phyloP scores from a whole-genome alignment of 2,797 vertebrate genomes.

The Sebastes vulpes region DNA sequence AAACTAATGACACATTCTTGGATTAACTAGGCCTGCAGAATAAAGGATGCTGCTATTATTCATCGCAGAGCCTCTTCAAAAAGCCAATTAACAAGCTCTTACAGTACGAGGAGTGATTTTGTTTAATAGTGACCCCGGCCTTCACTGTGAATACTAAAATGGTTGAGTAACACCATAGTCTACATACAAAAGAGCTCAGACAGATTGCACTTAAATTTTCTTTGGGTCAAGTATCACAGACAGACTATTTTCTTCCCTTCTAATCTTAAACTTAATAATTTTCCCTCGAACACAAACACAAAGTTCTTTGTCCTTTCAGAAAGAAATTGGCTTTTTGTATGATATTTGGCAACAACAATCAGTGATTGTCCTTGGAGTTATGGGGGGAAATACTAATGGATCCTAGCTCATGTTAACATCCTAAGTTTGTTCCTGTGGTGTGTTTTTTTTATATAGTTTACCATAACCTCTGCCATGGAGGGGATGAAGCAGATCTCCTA shows the following conservation, averaged over 20 bases:
- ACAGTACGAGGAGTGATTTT: slow-evolving; percentile 46
- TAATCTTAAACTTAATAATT: not conserved
- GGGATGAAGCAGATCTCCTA: slow-evolving; percentile 31
- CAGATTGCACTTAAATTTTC: not conserved
- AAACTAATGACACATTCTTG: slow-evolving; percentile 56
- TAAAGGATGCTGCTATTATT: slow-evolving; percentile 49
- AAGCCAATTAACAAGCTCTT: slow-evolving; percentile 63
- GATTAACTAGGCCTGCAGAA: slow-evolving; percentile 46
- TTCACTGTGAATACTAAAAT: slow-evolving; percentile 43
- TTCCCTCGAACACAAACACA: not conserved
- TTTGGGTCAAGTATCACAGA: not conserved
- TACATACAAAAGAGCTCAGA: not conserved
- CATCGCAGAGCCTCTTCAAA: slow-evolving; percentile 54
- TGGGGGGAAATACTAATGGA: not conserved
- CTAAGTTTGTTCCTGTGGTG: not conserved
- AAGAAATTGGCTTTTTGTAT: not conserved
- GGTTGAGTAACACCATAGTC: not conserved
- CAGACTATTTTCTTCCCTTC: not conserved
- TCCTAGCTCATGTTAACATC: not conserved
- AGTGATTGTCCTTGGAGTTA: not conserved
- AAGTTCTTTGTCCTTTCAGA: not conserved
- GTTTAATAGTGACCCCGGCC: slow-evolving; percentile 41
- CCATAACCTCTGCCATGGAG: slow-evolving; percentile 25
- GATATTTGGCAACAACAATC: not conserved
- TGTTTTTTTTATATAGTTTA: slow-evolving; percentile 9